These are phyloP conservation scores for Schizotus pectinicornis DNA, from an alignment of 2,888 invertebrate genomes.

Conservation along the genomic window DNA sequence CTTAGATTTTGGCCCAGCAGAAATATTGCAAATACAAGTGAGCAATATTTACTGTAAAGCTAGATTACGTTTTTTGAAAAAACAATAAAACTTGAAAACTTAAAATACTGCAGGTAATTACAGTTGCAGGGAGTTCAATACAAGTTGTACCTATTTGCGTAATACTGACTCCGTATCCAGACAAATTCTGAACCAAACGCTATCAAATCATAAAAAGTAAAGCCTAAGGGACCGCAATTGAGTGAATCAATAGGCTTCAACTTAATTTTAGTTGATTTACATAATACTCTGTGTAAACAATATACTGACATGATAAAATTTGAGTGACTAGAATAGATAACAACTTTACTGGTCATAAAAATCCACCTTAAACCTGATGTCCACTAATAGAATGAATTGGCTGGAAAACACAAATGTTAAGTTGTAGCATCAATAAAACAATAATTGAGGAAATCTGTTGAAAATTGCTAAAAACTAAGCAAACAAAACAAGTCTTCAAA, in stretches of 20 bases:
- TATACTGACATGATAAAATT: constrained; percentile 1
- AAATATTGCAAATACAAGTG: not conserved
- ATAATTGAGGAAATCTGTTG: constrained; percentile 5
- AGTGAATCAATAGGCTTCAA: constrained; percentile 16
- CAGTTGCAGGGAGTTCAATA: too few species aligned
- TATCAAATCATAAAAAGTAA: too few species aligned
- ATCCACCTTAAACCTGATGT: constrained; percentile 40
- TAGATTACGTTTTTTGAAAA: not conserved
- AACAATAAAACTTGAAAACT: not conserved
- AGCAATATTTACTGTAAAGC: not conserved
- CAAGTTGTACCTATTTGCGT: too few species aligned
- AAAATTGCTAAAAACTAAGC: constrained; percentile 13
- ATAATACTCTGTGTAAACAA: not conserved
- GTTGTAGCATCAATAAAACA: constrained; percentile 22
- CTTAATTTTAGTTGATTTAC: not conserved
- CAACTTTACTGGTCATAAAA: constrained; percentile 6
- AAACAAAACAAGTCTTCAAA: constrained; percentile 8
- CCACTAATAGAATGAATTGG: constrained; percentile 46
- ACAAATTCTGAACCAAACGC: constrained; percentile 6
- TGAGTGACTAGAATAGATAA: constrained; percentile 4
- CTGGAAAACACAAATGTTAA: constrained; percentile 36
- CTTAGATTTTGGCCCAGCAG: not conserved
- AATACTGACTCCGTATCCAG: constrained; percentile 20
- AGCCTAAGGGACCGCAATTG: too few species aligned
- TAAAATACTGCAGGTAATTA: not conserved